These are phyloP conservation scores for Mastacembelus armatus DNA, from an alignment of 2,797 vertebrate genomes.

Conservation along the genomic window DNA sequence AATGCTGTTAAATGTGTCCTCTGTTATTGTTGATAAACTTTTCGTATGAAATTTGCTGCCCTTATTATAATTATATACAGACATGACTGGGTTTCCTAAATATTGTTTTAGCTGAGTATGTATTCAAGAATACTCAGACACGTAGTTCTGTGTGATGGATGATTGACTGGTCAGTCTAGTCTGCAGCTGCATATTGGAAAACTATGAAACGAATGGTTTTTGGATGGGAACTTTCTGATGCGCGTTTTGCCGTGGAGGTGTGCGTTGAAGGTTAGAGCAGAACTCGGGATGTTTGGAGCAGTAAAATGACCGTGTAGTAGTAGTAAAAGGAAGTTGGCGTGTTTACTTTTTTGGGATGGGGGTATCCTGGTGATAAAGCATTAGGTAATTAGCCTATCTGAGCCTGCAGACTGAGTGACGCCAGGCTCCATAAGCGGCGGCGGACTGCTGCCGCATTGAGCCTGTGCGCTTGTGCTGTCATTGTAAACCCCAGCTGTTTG, in stretches of 20 bases:
- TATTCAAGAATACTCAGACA: not conserved
- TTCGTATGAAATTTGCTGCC: not conserved
- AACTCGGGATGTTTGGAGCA: too few relatives aligned
- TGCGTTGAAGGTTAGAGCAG: not conserved
- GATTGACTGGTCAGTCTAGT: not conserved
- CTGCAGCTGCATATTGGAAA: not conserved
- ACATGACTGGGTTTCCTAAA: not conserved
- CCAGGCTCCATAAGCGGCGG: conserved; percentile 82
- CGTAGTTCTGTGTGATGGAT: not conserved
- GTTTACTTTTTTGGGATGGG: conserved; percentile 77
- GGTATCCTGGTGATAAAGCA: conserved; percentile 78
- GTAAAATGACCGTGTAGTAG: conserved; percentile 8
- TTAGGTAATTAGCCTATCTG: conserved; percentile 87
- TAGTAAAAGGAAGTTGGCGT: conserved; percentile 71
- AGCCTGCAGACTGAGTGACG: conserved; percentile 91
- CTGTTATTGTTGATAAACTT: conserved; percentile 10
- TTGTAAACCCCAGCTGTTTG: conserved; percentile 62
- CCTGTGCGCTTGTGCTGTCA: conserved; percentile 61
- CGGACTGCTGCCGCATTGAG: conserved; percentile 72
- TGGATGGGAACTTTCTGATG: not conserved
- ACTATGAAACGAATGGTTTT: not conserved
- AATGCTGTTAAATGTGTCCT: not conserved
- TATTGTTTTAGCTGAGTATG: not conserved
- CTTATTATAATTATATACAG: not conserved
- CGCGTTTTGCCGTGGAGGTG: conserved; percentile 31